Conservation (phyloP, 2,113 vertebrate species). For the Amia ocellicauda region DNA sequence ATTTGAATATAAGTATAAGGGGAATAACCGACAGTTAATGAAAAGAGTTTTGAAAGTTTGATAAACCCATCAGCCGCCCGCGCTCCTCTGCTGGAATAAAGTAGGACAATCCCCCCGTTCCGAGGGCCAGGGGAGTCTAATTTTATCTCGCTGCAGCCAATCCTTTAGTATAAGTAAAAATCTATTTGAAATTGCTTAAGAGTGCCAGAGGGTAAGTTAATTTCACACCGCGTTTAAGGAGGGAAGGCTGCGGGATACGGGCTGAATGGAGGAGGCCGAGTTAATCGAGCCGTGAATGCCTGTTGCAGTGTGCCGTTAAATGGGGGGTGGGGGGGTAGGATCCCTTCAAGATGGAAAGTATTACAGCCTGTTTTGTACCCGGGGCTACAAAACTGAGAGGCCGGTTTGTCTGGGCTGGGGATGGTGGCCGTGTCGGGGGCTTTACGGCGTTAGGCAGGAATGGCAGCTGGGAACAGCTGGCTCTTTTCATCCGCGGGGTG, state of each 20-base stretch:
- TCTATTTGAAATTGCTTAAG: not conserved
- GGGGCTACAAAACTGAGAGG: not conserved
- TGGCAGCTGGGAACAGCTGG: conserved; percentile 15
- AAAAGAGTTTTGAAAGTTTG: too few species aligned
- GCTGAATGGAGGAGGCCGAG: not conserved
- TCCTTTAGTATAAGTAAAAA: not conserved
- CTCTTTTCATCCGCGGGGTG: conserved; percentile 9
- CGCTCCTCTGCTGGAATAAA: too few species aligned
- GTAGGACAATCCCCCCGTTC: too few species aligned
- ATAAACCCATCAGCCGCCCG: too few species aligned
- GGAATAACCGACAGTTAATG: too few species aligned
- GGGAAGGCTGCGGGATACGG: not conserved
- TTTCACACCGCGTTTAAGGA: not conserved
- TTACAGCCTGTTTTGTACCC: not conserved
- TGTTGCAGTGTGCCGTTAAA: not conserved
- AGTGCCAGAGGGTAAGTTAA: not conserved
- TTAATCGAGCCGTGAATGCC: not conserved
- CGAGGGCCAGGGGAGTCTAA: not conserved
- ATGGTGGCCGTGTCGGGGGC: conserved; percentile 13
- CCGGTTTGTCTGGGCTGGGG: conserved; percentile 17
- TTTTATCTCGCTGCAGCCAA: not conserved
- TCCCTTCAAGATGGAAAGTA: not conserved
- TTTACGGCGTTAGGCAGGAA: conserved; percentile 7
- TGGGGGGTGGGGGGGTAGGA: not conserved
- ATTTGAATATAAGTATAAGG: too few species aligned